These are phyloP conservation scores for Limnephilus marmoratus DNA, from an alignment of 2,888 invertebrate species.

Conservation along the genomic window DNA sequence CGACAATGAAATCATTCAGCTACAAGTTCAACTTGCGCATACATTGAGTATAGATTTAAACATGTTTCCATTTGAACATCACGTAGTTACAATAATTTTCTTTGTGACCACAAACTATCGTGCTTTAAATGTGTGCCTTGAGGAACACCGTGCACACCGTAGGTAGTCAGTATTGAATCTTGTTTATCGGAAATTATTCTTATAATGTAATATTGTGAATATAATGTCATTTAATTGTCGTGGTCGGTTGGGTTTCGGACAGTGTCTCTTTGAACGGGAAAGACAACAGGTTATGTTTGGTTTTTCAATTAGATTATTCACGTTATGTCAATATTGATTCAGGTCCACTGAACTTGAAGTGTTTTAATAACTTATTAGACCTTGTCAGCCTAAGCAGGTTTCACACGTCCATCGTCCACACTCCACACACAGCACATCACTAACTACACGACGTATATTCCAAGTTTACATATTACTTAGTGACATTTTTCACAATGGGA, in stretches of 20 bases:
- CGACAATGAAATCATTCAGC: neutral
- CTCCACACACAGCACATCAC: neutral
- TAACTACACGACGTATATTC: neutral
- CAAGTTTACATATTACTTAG: neutral
- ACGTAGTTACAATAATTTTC: neutral
- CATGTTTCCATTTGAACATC: neutral
- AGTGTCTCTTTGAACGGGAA: neutral
- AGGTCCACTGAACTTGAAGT: constrained; percentile 13
- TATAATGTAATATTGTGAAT: neutral
- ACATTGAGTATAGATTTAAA: neutral
- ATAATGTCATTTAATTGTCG: neutral
- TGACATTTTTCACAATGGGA: neutral
- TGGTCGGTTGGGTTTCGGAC: neutral
- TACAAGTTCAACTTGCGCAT: neutral
- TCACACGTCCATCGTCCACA: neutral
- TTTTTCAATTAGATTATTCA: constrained; percentile 41
- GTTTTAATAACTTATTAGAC: constrained; percentile 37
- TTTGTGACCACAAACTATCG: neutral
- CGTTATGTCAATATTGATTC: constrained; percentile 37
- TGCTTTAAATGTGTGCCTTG: neutral
- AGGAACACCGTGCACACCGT: neutral
- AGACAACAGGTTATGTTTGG: neutral
- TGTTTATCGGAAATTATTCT: neutral
- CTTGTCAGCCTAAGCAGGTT: constrained; percentile 21
- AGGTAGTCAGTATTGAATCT: neutral